Conservation (phyloP, 2,113 vertebrate species). For the Menura novaehollandiae region DNA sequence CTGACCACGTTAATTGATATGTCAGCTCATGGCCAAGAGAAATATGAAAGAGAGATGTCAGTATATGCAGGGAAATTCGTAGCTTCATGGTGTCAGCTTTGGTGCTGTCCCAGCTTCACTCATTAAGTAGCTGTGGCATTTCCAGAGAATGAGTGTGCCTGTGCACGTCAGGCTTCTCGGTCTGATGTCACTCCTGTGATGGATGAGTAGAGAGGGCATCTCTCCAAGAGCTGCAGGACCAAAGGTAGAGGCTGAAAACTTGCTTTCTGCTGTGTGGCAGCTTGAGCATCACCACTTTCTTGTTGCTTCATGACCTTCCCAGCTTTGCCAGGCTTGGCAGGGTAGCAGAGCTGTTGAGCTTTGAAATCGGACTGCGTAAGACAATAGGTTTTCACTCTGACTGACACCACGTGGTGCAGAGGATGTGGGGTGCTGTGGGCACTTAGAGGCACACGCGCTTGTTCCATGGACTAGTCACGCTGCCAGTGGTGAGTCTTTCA, state of each 20-base stretch:
- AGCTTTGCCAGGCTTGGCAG: neutral
- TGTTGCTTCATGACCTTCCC: accelerated
- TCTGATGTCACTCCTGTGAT: slow-evolving; percentile 52
- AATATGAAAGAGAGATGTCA: slow-evolving; percentile 42
- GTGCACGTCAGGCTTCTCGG: neutral
- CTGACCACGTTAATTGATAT: slow-evolving; percentile 54
- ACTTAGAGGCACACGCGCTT: neutral
- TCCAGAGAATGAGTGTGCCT: slow-evolving; percentile 64
- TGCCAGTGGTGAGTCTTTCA: neutral
- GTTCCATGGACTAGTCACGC: neutral
- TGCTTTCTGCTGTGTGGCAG: neutral
- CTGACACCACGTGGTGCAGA: neutral
- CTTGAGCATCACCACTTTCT: neutral
- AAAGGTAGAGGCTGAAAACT: neutral
- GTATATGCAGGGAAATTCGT: slow-evolving; percentile 60
- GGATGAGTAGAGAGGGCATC: slow-evolving; percentile 51
- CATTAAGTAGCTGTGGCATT: slow-evolving; percentile 58
- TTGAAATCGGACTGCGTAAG: neutral
- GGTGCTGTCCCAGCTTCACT: slow-evolving; percentile 64
- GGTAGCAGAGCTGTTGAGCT: neutral
- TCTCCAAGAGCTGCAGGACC: slow-evolving; percentile 11
- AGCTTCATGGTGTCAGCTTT: slow-evolving; percentile 14
- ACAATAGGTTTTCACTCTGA: neutral
- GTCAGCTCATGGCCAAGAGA: slow-evolving; percentile 38
- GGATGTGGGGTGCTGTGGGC: neutral